A percentile compares a stretch with the other conserved stretches of the same genome.
phyloP scores from a whole-genome alignment of 1,140 invertebrate genomes.

The Pseudomyrmex flavicornis region DNA sequence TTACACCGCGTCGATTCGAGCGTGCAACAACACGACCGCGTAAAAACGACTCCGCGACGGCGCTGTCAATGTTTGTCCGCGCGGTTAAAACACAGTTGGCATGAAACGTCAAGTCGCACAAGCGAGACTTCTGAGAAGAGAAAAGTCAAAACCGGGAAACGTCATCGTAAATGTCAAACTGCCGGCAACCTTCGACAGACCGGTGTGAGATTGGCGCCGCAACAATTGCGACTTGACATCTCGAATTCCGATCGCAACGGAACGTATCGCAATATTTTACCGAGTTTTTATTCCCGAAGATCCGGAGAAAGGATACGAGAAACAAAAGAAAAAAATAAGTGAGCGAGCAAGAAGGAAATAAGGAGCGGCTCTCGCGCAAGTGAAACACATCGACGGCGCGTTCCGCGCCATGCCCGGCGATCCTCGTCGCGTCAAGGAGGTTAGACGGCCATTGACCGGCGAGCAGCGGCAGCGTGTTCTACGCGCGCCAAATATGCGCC shows the following conservation, averaged over 20 bases:
- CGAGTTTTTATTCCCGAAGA: neutral
- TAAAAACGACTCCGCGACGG: conserved; percentile 19
- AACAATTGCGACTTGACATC: neutral
- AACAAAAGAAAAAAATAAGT: neutral
- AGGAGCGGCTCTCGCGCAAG: conserved; percentile 3
- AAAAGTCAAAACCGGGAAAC: neutral
- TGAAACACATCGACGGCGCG: conserved; percentile 20
- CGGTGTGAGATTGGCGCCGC: too few relatives aligned
- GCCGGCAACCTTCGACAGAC: conserved; percentile 1
- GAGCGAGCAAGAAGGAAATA: neutral
- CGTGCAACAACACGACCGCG: conserved; percentile 7
- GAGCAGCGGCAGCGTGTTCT: conserved; percentile 20
- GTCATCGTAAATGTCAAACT: neutral
- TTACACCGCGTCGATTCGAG: neutral
- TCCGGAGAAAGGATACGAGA: neutral
- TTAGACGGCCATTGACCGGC: conserved; percentile 73
- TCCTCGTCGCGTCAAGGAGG: conserved; percentile 47
- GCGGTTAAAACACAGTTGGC: conserved; percentile 13
- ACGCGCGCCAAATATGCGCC: conserved; percentile 53
- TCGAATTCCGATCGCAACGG: conserved; percentile 10
- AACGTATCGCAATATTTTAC: conserved; percentile 17
- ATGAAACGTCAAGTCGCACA: neutral
- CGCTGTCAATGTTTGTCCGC: conserved; percentile 6
- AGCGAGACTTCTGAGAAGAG: neutral
- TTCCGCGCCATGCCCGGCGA: conserved; percentile 31